Conservation (phyloP, 2,113 vertebrate genomes). For the Barbus barbus region DNA sequence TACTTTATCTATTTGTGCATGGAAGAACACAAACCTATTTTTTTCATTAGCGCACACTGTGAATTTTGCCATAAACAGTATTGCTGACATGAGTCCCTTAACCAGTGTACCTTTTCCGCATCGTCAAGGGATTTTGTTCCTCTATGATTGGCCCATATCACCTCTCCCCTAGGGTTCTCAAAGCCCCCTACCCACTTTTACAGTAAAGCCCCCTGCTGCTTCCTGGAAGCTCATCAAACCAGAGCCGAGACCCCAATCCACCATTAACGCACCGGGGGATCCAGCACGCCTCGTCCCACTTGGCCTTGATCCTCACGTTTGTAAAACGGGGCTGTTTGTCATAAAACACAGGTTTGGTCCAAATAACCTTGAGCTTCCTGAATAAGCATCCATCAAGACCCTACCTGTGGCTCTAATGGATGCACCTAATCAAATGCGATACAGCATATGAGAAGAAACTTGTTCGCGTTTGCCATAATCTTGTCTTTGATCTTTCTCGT, state of each 20-base stretch:
- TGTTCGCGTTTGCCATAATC: not conserved
- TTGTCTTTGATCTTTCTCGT: slow-evolving; percentile 14
- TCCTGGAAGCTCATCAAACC: slow-evolving; percentile 58
- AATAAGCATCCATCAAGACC: slow-evolving; percentile 32
- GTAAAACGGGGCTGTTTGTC: slow-evolving; percentile 44
- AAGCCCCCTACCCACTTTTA: slow-evolving; percentile 48
- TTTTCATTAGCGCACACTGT: not conserved
- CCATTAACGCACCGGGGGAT: slow-evolving; percentile 55
- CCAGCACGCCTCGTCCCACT: slow-evolving; percentile 36
- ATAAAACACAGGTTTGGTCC: slow-evolving; percentile 48
- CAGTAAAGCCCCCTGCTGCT: slow-evolving; percentile 47
- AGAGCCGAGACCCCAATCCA: slow-evolving; percentile 40
- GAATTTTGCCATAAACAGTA: slow-evolving; percentile 38
- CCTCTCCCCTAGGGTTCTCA: slow-evolving; percentile 27
- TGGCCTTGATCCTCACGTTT: slow-evolving; percentile 60
- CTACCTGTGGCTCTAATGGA: slow-evolving; percentile 26
- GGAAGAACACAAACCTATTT: not conserved
- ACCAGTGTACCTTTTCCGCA: slow-evolving; percentile 45
- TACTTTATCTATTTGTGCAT: not conserved
- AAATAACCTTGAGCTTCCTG: slow-evolving; percentile 32
- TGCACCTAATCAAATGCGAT: slow-evolving; percentile 30
- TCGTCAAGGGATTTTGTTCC: slow-evolving; percentile 49
- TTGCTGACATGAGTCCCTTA: slow-evolving; percentile 45
- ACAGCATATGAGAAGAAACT: not conserved
- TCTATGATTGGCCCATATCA: slow-evolving; percentile 36